These are phyloP conservation scores for Drosophila affinis DNA, from an alignment of 2,888 invertebrate species.

Conservation along the genomic window DNA sequence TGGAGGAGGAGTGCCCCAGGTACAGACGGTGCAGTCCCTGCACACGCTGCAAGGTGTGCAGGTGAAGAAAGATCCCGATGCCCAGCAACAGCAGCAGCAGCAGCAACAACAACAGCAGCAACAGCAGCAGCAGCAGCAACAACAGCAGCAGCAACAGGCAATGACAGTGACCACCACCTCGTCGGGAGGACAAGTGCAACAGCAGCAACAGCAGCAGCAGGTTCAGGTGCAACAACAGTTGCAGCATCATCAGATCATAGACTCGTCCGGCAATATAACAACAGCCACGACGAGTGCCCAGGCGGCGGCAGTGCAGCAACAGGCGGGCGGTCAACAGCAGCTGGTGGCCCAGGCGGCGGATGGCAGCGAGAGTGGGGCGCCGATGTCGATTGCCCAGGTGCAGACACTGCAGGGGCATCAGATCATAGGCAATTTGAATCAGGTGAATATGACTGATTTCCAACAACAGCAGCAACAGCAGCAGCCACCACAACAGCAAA, in stretches of 20 bases:
- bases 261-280: constrained; percentile 83
- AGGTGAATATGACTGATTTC: constrained; percentile 84
- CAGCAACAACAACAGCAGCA: constrained; percentile 69
- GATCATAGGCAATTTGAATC: constrained; percentile 84
- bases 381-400: constrained; percentile 84
- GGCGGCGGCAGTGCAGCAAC: constrained; percentile 69
- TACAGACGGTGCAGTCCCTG: constrained; percentile 83
- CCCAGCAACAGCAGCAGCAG: constrained; percentile 71
- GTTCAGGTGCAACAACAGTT: constrained; percentile 67
- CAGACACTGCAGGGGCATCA: constrained; percentile 84
- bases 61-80: constrained; percentile 84
- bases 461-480: constrained; percentile 79
- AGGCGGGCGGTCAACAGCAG: constrained; percentile 66
- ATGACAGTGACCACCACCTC: constrained; percentile 65
- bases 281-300: constrained; percentile 78
- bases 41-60: constrained; percentile 83
- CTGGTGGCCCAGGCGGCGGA: constrained; percentile 83
- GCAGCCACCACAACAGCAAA: constrained; percentile 55
- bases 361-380: constrained; percentile 83
- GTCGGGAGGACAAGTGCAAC: constrained; percentile 70
- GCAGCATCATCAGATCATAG: constrained; percentile 83
- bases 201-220: constrained; percentile 70
- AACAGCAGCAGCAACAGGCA: constrained; percentile 64
- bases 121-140: constrained; percentile 57
- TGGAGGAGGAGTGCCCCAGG: constrained; percentile 79